Evolutionary conservation across 2,113 vertebrate genomes (phyloP), one percentile per base, ranked within the genome.

Genomic region (Platanista minor): DNA sequence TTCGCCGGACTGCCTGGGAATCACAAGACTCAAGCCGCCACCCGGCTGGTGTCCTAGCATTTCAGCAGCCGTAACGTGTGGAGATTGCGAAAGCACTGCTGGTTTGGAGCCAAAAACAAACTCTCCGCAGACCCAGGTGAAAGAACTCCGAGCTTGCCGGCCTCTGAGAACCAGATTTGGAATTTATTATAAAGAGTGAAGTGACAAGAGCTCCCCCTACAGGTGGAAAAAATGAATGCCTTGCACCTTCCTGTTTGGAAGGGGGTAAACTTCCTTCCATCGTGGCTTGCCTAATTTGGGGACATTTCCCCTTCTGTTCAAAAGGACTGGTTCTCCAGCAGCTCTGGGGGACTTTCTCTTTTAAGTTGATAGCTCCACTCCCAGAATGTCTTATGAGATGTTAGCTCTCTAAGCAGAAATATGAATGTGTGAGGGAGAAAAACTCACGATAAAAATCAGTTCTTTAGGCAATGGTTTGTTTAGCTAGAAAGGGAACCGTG

Each of bases 1-100:
- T 96, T 98, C 98, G 75, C 98, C 1, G 59, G 98, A 97, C 98
- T 98, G 98, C 98, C 98, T 98, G 98, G 98, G 98, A 98, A 99
- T 97, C 95, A 98, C 98, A 98, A 98, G 97, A 97, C 98, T 97
- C 98, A 96, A 97, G 98, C 93, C 97, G 97, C 97, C 98, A 88
- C 98, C 87, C 95, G 97, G 97, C 97, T 98, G 97, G 95, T 97
- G 98, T 97, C 98, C 98, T 96, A 95, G 78, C 97, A 97, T 95
- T 88, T 96, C 96, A 98, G 98, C 97, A 95, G 97, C 96, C 83
- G 27, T 85, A 98, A 98, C 25, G 6, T 97, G 96, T 97, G 82
- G 96, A 97, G 97, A 97, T 95, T 98, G 96, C 96, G 98, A 98
- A 98, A 98, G 98, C 27, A 12, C 52, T 61, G 85, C 90, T 96